Evolutionary conservation across 2,797 vertebrate species (phyloP).

Genomic region (Tauraco hartlaubi): DNA sequence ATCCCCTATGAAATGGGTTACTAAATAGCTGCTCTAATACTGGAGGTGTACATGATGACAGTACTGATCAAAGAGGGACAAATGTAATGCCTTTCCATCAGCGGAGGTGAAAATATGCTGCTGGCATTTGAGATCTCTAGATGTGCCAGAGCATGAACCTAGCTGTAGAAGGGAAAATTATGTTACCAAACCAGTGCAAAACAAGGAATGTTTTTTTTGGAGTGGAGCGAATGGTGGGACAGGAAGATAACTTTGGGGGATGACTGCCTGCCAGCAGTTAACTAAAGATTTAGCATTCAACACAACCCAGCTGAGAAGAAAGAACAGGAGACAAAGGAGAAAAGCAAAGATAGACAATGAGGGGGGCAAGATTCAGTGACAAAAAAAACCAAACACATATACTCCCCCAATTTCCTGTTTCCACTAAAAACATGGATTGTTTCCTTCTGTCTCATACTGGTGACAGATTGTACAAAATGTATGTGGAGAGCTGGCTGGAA

Average conservation of each 20-base stretch:
- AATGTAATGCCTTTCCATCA: neutral
- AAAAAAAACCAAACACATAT: neutral
- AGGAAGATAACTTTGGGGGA: slow-evolving; percentile 5
- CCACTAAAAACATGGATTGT: slow-evolving; percentile 24
- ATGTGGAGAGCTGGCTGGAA: slow-evolving; percentile 58
- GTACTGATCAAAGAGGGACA: neutral
- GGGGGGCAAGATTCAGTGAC: neutral
- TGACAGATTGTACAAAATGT: slow-evolving; percentile 69
- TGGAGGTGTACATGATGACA: neutral
- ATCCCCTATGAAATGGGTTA: neutral
- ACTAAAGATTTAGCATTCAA: neutral
- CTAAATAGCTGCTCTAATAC: neutral
- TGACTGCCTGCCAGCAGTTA: neutral
- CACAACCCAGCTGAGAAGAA: neutral
- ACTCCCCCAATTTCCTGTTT: slow-evolving; percentile 28
- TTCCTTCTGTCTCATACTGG: slow-evolving; percentile 61
- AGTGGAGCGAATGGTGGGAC: neutral
- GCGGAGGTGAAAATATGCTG: neutral
- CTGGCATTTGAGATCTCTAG: neutral
- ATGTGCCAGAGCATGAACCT: neutral
- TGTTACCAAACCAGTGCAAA: neutral
- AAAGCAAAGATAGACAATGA: neutral
- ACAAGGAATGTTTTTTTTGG: neutral
- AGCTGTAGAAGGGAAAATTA: neutral
- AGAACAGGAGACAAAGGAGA: neutral